Percentiles rank a stretch among this genome's conserved stretches.
phyloP scores from a whole-genome alignment of 2,113 vertebrate species.

The Coreoperca whiteheadi region DNA sequence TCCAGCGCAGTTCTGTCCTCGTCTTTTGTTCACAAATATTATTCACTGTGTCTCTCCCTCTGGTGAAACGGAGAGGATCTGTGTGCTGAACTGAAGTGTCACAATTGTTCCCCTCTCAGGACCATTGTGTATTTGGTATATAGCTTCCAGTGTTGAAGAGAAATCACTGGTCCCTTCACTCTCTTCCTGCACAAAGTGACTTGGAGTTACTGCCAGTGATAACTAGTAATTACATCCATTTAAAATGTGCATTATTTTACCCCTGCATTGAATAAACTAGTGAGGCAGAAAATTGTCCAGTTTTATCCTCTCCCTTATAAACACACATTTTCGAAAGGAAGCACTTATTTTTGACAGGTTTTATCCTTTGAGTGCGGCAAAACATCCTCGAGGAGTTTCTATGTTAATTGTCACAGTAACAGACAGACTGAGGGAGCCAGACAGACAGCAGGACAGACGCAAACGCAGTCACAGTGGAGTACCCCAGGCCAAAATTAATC shows the following conservation, averaged over 20 bases:
- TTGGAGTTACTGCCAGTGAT: conserved; percentile 82
- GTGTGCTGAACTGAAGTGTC: conserved; percentile 42
- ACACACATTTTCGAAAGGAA: conserved; percentile 76
- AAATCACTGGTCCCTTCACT: conserved; percentile 72
- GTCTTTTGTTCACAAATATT: conserved; percentile 35
- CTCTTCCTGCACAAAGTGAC: conserved; percentile 79
- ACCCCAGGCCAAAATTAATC: conserved; percentile 68
- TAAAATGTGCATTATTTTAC: conserved; percentile 89
- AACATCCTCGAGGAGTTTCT: conserved; percentile 75
- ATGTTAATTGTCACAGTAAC: conserved; percentile 68
- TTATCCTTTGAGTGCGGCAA: conserved; percentile 79
- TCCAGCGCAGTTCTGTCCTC: not conserved
- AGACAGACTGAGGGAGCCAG: conserved; percentile 47
- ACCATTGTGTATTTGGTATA: conserved; percentile 64
- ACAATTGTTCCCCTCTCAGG: conserved; percentile 46
- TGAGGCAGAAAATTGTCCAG: conserved; percentile 89
- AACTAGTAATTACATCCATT: conserved; percentile 88
- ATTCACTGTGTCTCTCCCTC: conserved; percentile 20
- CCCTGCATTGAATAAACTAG: conserved; percentile 85
- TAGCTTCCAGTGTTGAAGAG: conserved; percentile 60
- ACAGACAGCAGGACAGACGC: conserved; percentile 46
- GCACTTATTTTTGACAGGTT: conserved; percentile 79
- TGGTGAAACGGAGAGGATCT: conserved; percentile 51
- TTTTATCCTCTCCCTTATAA: conserved; percentile 84
- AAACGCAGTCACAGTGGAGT: conserved; percentile 57